phyloP scores from a whole-genome alignment of 1,140 invertebrate species.

The Harlomillsia oculata region DNA sequence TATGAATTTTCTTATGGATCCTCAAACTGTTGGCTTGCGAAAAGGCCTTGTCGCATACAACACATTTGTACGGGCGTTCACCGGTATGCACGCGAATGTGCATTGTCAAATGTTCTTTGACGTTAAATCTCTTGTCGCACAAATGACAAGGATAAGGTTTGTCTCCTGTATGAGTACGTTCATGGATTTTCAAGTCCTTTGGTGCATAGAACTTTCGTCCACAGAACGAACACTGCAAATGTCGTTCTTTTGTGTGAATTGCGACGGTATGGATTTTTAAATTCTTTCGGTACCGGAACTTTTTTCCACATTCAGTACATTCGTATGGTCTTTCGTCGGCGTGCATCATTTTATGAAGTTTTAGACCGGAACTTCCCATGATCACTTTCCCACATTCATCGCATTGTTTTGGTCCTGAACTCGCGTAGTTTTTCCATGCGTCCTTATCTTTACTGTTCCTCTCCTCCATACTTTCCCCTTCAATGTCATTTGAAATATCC shows the following conservation, averaged over 20 bases:
- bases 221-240: constrained; percentile 43
- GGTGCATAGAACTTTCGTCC: constrained; percentile 57
- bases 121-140: constrained; percentile 39
- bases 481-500: too few relatives aligned
- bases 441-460: too few relatives aligned
- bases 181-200: constrained; percentile 45
- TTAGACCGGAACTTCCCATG: not conserved
- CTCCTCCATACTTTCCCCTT: too few relatives aligned
- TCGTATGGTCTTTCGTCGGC: not conserved
- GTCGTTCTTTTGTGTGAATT: not conserved
- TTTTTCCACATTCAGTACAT: constrained; percentile 1
- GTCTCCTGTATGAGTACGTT: constrained; percentile 46
- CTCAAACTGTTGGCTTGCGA: constrained; percentile 9
- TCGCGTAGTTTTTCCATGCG: not conserved
- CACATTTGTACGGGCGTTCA: constrained; percentile 6
- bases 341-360: constrained; percentile 1
- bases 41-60: constrained; percentile 4
- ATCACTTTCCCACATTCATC: constrained; percentile 8
- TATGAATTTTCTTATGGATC: constrained; percentile 10
- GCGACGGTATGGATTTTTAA: constrained; percentile 1
- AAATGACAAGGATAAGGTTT: constrained; percentile 45
- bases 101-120: constrained; percentile 37
- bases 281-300: not conserved
- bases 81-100: constrained; percentile 37
- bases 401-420: constrained; percentile 4